phyloP scores from a whole-genome alignment of 2,888 invertebrate genomes.

The Clitarchus hookeri region DNA sequence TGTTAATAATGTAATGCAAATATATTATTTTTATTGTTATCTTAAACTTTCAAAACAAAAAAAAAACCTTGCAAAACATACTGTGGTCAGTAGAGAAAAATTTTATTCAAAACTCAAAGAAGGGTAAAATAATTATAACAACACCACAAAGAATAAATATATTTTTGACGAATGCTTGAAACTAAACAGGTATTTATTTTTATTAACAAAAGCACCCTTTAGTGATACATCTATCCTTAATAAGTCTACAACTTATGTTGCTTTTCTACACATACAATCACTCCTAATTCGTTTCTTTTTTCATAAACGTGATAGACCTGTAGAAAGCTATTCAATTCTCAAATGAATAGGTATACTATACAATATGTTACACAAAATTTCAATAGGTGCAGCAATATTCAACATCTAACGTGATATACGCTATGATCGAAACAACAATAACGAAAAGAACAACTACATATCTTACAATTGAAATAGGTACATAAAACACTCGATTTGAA shows the following conservation, averaged over 20 bases:
- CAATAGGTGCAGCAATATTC: neutral
- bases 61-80: too few species aligned
- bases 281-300: neutral
- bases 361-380: neutral
- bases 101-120: too few species aligned
- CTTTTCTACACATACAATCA: neutral
- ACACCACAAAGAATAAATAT: neutral
- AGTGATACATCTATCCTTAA: neutral
- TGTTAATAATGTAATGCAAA: too few species aligned
- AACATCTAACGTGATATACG: neutral
- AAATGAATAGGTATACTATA: neutral
- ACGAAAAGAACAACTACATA: neutral
- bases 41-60: too few species aligned
- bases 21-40: too few species aligned
- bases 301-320: neutral
- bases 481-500: neutral
- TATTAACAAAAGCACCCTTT: neutral
- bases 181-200: neutral
- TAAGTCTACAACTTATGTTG: neutral
- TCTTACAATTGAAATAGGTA: neutral
- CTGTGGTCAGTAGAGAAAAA: too few species aligned
- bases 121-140: neutral
- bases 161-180: neutral
- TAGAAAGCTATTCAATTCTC: neutral
- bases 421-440: neutral